Conservation (phyloP, 2,797 vertebrate species). For the Manis pentadactyla region DNA sequence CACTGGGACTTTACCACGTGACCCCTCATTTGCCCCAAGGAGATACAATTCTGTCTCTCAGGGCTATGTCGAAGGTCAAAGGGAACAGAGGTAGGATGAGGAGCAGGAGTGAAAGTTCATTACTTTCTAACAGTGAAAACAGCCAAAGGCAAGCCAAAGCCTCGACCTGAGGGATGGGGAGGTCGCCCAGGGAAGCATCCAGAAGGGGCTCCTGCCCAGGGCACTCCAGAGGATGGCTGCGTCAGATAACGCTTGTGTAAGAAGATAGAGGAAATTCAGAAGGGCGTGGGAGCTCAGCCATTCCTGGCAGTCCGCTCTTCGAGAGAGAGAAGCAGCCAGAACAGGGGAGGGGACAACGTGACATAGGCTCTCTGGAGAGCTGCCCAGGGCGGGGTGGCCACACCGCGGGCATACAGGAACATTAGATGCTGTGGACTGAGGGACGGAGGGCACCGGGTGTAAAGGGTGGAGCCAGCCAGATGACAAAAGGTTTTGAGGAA, state of each 20-base stretch:
- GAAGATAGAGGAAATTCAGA: neutral
- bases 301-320: neutral
- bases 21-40: neutral
- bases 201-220: neutral
- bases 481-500: neutral
- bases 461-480: neutral
- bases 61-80: neutral
- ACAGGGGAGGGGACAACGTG: neutral
- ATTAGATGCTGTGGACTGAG: neutral
- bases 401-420: too few relatives aligned
- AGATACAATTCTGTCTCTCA: neutral
- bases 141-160: neutral
- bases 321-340: neutral
- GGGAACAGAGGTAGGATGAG: neutral
- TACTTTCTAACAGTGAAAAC: neutral
- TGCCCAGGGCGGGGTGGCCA: neutral
- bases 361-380: neutral
- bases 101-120: neutral
- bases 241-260: neutral
- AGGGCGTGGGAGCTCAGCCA: too few relatives aligned
- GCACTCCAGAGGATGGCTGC: too few relatives aligned
- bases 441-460: neutral
- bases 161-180: neutral
- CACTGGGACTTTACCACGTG: neutral
- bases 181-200: neutral